Base-by-base conservation (phyloP, 2,113 vertebrate genomes). In the Pitta sordida region DNA sequence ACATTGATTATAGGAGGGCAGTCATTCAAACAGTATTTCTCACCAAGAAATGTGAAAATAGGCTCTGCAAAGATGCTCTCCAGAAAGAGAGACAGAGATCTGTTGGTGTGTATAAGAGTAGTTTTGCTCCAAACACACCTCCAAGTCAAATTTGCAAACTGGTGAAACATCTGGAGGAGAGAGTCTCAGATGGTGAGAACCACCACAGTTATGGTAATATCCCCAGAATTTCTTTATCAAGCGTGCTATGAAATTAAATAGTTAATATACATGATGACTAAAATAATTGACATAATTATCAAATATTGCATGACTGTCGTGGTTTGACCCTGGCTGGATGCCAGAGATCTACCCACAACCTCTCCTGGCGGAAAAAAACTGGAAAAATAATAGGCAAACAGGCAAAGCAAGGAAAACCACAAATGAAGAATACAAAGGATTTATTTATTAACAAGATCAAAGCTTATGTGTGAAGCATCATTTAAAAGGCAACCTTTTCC, bases 101-200 rank as follows among this genome's bases (percentile, higher is more conserved):
- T 81, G 51, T 37, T 52, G 56, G n/a, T 23, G 13, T 23, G 32
- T 19, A 6, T 30, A 76, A 63, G 62, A 85, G 80, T 68, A 56
- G n/a, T 14, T 84, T 21, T 59, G 71, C 71, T 75, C 63, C 71
- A 68, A 48, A 48, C 26, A 69, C n/a, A 44, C 75, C 29, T 87
- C 69, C 77, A 88, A 68, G 92, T 80, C 83, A 59, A 58, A 83
- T 91, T 37, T 88, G 60, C 68, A 88, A 70, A 74, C 23, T 12
- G 3, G 67, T 77, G 87, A 90, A 94, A 94, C 87, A 92, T 83
- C 89, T 95, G 89, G 87, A 94, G 26, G 36, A 30, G 48, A 83
- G 14, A 94, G 39, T 39, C 63, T 94, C 83, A 91, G 88, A 83
- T 59, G 55, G 71, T 19, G 24, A 91, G 51, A 95, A 51, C 15